A percentile compares a stretch with the other conserved stretches of the same genome.
Evolutionary conservation across 1,140 invertebrate genomes (phyloP).

Genomic region (Drosophila pectinifera): DNA sequence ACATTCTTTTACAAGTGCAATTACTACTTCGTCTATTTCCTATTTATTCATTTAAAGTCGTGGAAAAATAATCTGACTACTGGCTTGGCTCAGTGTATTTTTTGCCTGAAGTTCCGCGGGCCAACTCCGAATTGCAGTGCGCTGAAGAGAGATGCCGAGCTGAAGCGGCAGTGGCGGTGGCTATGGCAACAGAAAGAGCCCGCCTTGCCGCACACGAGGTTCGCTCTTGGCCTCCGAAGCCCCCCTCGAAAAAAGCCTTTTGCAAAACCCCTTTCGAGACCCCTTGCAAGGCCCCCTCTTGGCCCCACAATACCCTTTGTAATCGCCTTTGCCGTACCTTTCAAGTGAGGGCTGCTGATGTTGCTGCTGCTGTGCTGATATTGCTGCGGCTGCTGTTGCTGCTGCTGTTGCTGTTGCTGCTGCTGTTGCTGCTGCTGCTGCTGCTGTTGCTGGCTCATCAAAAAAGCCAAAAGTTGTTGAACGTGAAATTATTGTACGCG

Average conservation of each 20-base stretch:
- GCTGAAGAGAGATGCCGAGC: constrained; percentile 65
- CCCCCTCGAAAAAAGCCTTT: not conserved
- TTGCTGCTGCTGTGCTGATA: constrained; percentile 31
- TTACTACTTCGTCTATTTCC: too few relatives aligned
- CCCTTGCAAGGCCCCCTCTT: constrained; percentile 1
- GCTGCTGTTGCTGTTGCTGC: constrained; percentile 23
- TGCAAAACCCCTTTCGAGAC: not conserved
- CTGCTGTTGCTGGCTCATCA: constrained; percentile 72
- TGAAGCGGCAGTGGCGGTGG: constrained; percentile 59
- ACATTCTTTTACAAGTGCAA: too few relatives aligned
- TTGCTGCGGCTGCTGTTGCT: constrained; percentile 21
- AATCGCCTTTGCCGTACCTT: constrained; percentile 51
- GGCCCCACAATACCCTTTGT: constrained; percentile 19
- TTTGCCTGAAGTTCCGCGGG: constrained; percentile 22
- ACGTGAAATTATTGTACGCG: constrained; percentile 82
- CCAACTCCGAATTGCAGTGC: constrained; percentile 48
- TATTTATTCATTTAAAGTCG: too few relatives aligned
- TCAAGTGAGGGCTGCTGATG: constrained; percentile 60
- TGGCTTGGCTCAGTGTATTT: constrained; percentile 16
- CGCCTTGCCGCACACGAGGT: constrained; percentile 28
- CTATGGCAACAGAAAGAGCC: constrained; percentile 63
- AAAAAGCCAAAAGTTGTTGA: constrained; percentile 83
- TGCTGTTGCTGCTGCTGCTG: constrained; percentile 21
- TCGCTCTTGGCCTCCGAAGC: constrained; percentile 21
- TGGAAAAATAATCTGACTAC: not conserved